phyloP scores from a whole-genome alignment of 2,888 invertebrate genomes.

The Temnothorax ravouxi region DNA sequence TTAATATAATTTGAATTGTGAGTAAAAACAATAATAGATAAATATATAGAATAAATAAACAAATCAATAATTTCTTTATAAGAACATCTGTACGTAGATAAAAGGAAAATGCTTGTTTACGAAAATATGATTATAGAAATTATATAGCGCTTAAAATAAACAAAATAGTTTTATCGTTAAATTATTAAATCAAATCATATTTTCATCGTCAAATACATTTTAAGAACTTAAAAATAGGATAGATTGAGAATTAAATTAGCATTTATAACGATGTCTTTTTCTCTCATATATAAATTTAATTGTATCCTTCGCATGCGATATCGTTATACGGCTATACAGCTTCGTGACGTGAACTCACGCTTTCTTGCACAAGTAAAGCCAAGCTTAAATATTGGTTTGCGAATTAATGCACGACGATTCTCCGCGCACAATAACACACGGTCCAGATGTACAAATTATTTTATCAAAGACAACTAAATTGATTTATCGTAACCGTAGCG shows the following conservation, averaged over 20 bases:
- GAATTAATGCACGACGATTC: slow-evolving; percentile 40
- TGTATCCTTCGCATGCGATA: neutral
- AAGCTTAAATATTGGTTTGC: slow-evolving; percentile 40
- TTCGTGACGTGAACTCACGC: neutral
- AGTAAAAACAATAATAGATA: slow-evolving; percentile 2
- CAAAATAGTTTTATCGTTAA: neutral
- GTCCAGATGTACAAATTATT: slow-evolving; percentile 51
- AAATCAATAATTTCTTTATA: too few species aligned
- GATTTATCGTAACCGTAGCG: slow-evolving; percentile 42
- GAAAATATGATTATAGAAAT: neutral
- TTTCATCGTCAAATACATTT: neutral
- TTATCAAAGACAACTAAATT: slow-evolving; percentile 54
- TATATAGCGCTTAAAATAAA: neutral
- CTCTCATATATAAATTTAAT: slow-evolving; percentile 8
- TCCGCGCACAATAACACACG: neutral
- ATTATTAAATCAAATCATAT: neutral
- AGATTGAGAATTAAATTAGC: neutral
- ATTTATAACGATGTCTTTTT: neutral
- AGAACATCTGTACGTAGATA: neutral
- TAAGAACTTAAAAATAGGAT: neutral
- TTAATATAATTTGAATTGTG: neutral
- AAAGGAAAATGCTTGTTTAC: neutral
- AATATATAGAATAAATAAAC: slow-evolving; percentile 3
- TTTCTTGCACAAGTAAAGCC: slow-evolving; percentile 9
- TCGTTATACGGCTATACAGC: neutral